Conservation (phyloP, 1,140 invertebrate genomes). For the Tribolium madens region DNA sequence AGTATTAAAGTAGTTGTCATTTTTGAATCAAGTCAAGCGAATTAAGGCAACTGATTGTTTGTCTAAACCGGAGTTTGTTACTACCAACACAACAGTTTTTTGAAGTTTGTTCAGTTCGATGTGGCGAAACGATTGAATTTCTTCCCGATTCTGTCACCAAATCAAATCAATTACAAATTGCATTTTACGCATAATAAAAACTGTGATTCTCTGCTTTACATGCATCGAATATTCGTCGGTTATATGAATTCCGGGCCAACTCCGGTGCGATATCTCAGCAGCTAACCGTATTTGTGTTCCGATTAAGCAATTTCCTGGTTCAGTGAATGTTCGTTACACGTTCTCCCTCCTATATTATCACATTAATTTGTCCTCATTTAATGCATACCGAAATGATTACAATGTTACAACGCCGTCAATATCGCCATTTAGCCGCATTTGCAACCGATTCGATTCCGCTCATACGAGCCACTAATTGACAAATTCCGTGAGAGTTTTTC, state of each 20-base stretch:
- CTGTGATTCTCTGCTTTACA: background rate
- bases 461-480: slow-evolving; percentile 10
- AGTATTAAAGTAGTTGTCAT: too few relatives aligned
- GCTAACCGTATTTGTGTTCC: slow-evolving; percentile 44
- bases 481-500: slow-evolving; percentile 29
- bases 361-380: slow-evolving; percentile 47
- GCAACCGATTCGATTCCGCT: background rate
- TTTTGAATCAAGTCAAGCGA: too few relatives aligned
- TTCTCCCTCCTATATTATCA: slow-evolving; percentile 41
- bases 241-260: slow-evolving; percentile 19
- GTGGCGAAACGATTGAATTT: too few relatives aligned
- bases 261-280: slow-evolving; percentile 35
- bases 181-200: background rate
- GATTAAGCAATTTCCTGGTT: slow-evolving; percentile 48
- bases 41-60: too few relatives aligned
- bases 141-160: background rate
- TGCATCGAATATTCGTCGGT: background rate
- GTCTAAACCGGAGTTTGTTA: too few relatives aligned
- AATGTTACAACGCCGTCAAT: slow-evolving; percentile 30
- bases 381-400: slow-evolving; percentile 43
- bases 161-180: background rate
- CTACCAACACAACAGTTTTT: too few relatives aligned
- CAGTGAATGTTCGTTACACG: slow-evolving; percentile 46
- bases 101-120: too few relatives aligned
- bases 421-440: slow-evolving; percentile 6